A percentile compares a stretch with the other conserved stretches of the same genome.
These are phyloP conservation scores for Platyura marginata DNA, from an alignment of 1,140 invertebrate genomes.

Conservation along the genomic window DNA sequence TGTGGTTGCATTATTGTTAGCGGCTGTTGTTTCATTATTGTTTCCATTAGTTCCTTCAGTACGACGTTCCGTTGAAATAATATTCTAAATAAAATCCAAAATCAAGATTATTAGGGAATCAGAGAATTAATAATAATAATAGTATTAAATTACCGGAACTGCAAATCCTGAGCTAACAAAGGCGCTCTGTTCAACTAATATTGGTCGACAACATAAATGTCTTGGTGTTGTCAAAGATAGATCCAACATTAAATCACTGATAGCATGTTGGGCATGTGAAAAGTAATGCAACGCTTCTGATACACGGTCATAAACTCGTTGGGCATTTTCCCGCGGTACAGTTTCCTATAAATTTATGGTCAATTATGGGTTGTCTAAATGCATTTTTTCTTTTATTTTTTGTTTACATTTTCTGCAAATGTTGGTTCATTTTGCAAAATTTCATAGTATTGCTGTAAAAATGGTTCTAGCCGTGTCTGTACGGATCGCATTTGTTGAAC, in stretches of 20 bases:
- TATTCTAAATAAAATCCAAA: no score
- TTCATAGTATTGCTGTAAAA: slow-evolving; percentile 35
- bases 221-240: slow-evolving; percentile 45
- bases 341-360: slow-evolving; percentile 26
- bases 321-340: slow-evolving; percentile 28
- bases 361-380: no score
- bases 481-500: slow-evolving; percentile 35
- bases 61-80: no score
- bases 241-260: slow-evolving; percentile 70
- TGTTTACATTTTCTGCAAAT: slow-evolving; percentile 30
- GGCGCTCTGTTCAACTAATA: slow-evolving; percentile 49
- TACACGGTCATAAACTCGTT: slow-evolving; percentile 47
- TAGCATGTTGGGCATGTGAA: slow-evolving; percentile 68
- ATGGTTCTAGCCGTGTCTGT: slow-evolving; percentile 40
- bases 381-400: no score
- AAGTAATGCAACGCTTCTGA: slow-evolving; percentile 65
- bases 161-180: slow-evolving; percentile 15
- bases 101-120: no score
- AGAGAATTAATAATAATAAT: no score
- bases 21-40: background rate
- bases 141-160: background rate
- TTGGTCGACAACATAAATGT: slow-evolving; percentile 45
- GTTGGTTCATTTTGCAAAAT: slow-evolving; percentile 37
- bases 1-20: slow-evolving; percentile 17
- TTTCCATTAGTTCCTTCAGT: background rate